Evolutionary conservation across 2,888 invertebrate species (phyloP), one percentile per base, ranked within the genome.

Genomic region (Andricus quercusramuli): DNA sequence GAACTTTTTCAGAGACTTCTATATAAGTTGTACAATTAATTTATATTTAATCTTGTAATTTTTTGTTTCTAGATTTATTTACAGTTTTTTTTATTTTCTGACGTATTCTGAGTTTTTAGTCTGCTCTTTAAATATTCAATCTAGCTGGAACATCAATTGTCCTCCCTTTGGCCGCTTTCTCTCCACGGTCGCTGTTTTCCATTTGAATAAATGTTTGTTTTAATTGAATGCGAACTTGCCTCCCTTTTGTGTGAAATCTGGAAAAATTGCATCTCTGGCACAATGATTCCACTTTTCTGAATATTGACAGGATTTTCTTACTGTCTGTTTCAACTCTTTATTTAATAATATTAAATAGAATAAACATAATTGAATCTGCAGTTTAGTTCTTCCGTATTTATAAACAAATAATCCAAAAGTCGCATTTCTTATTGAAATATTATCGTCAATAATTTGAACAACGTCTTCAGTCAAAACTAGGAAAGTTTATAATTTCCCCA

Each of bases 181-280:
- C 70, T 70, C 29, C 70, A 51, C 5, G 70, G 70, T 70, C 70
- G 51, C 51, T 70, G 20, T 70, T 70, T 51, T 51, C 8, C 51
- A 70, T 70, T 20, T 70, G 70, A 70, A 51, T 70, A 47, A 70
- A 70, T 70, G 70, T 70, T 70, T 70, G 70, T 70, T 70, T 70
- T 32, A 70, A 70, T 70, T 70, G 51, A 70, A 70, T 44, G 8
- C 70, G 70, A 70, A 51, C 51, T 70, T 51, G 51, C 25, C 51
- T 47, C 20, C 29, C 5, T 68, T 70, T 70, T 56, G n/a, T 56
- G 0, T 11, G 56, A 56, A 56, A 56, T n/a, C 47, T 70, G 51
- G 29, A 51, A 51, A 51, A 70, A 70, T 20, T 47, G 70, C 47
- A 47, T 70, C 51, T 70, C 29, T 51, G 20, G 70, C 29, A 51